Evolutionary conservation across 2,888 invertebrate genomes (phyloP).

Genomic region (Empis livida): DNA sequence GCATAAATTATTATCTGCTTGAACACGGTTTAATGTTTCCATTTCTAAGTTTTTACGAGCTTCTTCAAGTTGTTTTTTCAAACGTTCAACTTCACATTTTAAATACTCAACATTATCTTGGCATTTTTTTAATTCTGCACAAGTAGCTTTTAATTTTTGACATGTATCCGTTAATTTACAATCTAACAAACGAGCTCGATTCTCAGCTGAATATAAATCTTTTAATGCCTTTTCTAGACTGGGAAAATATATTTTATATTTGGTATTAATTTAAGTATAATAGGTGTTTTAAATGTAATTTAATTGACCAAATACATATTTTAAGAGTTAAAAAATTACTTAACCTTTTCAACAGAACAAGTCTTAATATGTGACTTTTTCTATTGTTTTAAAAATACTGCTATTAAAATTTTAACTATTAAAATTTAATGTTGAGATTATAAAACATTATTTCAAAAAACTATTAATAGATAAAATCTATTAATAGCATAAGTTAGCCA

Average conservation of each 20-base stretch:
- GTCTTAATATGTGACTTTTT: too few species aligned
- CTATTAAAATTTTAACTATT: too few species aligned
- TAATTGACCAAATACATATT: too few species aligned
- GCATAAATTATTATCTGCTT: conserved; percentile 86
- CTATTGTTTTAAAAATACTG: too few species aligned
- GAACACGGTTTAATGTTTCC: conserved; percentile 85
- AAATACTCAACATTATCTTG: conserved; percentile 64
- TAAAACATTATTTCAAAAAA: too few species aligned
- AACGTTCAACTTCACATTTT: conserved; percentile 58
- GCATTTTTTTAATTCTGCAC: conserved; percentile 68
- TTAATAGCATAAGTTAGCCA: too few species aligned
- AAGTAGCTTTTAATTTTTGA: conserved; percentile 62
- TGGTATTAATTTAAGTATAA: neutral
- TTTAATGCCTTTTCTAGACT: conserved; percentile 22
- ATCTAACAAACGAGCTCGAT: conserved; percentile 45
- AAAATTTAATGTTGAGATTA: too few species aligned
- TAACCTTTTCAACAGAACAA: too few species aligned
- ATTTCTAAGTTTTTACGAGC: conserved; percentile 83
- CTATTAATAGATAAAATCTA: too few species aligned
- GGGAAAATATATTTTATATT: neutral
- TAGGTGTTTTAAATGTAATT: too few species aligned
- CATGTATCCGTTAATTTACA: conserved; percentile 52
- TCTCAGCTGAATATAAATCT: conserved; percentile 30
- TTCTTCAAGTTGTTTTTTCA: conserved; percentile 65
- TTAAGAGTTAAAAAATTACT: too few species aligned